A percentile compares a stretch with the other conserved stretches of the same genome.
Evolutionary conservation across 2,888 invertebrate species (phyloP).

Genomic region (Branchipolynoe longqiensis): DNA sequence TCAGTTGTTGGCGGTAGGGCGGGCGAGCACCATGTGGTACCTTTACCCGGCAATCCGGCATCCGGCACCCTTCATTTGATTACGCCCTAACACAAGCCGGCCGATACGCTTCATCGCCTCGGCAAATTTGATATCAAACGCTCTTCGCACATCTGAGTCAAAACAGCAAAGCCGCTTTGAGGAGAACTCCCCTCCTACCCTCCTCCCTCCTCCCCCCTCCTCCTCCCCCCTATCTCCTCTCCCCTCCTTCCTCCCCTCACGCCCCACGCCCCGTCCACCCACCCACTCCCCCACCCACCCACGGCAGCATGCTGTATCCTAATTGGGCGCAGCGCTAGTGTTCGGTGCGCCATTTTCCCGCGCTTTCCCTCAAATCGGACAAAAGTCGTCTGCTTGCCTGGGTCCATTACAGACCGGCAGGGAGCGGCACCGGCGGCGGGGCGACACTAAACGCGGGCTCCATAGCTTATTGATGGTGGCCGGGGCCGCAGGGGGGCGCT

Average conservation of each 20-base stretch:
- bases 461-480: constrained; percentile 50
- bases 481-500: constrained; percentile 7
- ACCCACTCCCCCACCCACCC: too few relatives aligned
- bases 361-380: constrained; percentile 13
- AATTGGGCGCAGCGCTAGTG: constrained; percentile 34
- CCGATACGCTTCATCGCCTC: constrained; percentile 31
- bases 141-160: constrained; percentile 45
- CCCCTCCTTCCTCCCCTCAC: too few relatives aligned
- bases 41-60: neutral
- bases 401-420: constrained; percentile 24
- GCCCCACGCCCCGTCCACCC: too few relatives aligned
- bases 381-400: constrained; percentile 42
- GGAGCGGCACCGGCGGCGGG: neutral
- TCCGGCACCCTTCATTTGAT: constrained; percentile 7
- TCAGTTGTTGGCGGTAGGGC: too few relatives aligned
- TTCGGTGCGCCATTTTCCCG: constrained; percentile 41
- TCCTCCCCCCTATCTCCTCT: too few relatives aligned
- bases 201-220: too few relatives aligned
- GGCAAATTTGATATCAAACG: constrained; percentile 48
- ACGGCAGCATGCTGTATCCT: too few relatives aligned
- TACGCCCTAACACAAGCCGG: constrained; percentile 33
- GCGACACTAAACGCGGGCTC: constrained; percentile 27
- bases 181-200: too few relatives aligned
- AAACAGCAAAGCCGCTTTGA: constrained; percentile 50
- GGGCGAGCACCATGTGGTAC: constrained; percentile 17